These are phyloP conservation scores for Iguana delicatissima DNA, from an alignment of 2,797 vertebrate genomes.

Conservation along the genomic window DNA sequence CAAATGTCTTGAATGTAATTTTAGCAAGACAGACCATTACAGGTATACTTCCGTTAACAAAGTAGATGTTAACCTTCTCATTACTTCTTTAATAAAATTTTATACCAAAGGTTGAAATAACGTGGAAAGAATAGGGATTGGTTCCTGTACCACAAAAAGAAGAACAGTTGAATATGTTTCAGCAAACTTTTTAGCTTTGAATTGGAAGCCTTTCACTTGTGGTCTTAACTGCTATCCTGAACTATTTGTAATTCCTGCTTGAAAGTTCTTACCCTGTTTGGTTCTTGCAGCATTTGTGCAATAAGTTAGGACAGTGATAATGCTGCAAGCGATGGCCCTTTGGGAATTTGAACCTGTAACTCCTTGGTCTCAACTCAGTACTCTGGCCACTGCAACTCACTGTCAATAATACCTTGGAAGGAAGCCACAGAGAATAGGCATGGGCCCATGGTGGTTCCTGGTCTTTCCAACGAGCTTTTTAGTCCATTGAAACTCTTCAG, in stretches of 20 bases:
- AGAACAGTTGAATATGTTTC: too few species aligned
- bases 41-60: too few species aligned
- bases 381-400: not conserved
- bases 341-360: not conserved
- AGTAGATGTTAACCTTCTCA: too few species aligned
- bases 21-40: too few species aligned
- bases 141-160: too few species aligned
- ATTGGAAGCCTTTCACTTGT: not conserved
- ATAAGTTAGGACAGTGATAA: not conserved
- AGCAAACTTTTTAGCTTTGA: not conserved
- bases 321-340: not conserved
- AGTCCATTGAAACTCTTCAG: slow-evolving; percentile 61
- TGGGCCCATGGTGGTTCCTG: slow-evolving; percentile 24
- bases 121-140: too few species aligned
- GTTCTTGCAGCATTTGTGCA: not conserved
- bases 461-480: slow-evolving; percentile 44
- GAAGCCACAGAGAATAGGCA: not conserved
- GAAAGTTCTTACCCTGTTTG: not conserved
- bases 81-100: too few species aligned
- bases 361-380: not conserved
- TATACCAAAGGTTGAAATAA: too few species aligned
- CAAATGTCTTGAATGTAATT: too few species aligned
- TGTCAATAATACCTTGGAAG: too few species aligned
- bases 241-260: not conserved
- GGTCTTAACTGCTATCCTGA: too few species aligned